These are phyloP conservation scores for Amyelois transitella DNA, from an alignment of 1,140 invertebrate species.

Conservation along the genomic window DNA sequence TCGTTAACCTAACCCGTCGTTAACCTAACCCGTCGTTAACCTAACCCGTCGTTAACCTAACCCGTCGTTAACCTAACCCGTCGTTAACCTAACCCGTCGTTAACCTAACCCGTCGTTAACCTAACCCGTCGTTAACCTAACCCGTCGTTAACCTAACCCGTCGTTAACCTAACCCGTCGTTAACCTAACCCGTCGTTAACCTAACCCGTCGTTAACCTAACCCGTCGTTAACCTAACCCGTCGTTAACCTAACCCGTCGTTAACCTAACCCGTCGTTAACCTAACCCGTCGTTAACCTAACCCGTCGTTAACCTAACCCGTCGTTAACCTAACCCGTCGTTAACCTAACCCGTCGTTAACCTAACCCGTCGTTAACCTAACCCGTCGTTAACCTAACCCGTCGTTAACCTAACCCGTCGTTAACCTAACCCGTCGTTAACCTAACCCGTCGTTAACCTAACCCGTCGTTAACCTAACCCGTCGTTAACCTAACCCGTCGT, in stretches of 20 bases:
- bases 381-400: too few relatives aligned
- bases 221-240: neutral
- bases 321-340: conserved; percentile 18
- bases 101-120: conserved; percentile 4
- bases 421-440: too few relatives aligned
- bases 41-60: neutral
- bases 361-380: too few relatives aligned
- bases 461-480: conserved; percentile 19
- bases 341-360: conserved; percentile 17
- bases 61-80: neutral
- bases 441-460: neutral
- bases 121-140: conserved; percentile 3
- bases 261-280: conserved; percentile 26
- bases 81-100: neutral
- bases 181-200: conserved; percentile 3
- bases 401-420: too few relatives aligned
- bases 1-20: neutral
- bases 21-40: neutral
- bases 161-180: conserved; percentile 4
- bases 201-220: conserved; percentile 2
- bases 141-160: conserved; percentile 1
- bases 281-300: conserved; percentile 16
- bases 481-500: conserved; percentile 25
- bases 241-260: conserved; percentile 22
- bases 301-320: conserved; percentile 15